Percentiles rank a stretch among this genome's conserved stretches.
These are phyloP conservation scores for Hybognathus amarus DNA, from an alignment of 2,797 vertebrate genomes.

Conservation along the genomic window DNA sequence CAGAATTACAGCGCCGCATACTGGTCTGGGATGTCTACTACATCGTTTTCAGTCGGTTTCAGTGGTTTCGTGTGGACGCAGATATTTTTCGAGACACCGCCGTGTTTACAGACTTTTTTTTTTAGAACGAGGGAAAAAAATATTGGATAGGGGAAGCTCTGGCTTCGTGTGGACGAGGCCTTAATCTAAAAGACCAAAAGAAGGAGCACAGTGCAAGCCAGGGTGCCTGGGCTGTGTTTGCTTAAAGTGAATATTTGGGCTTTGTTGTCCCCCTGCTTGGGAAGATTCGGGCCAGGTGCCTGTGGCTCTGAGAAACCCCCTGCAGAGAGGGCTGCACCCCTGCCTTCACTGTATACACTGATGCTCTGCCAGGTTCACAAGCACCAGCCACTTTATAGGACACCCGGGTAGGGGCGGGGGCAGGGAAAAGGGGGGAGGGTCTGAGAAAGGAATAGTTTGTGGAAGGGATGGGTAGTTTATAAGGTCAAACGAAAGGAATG, in stretches of 20 bases:
- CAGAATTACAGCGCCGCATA: too few species aligned
- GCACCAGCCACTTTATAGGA: slow-evolving; percentile 56
- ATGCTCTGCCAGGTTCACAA: slow-evolving; percentile 65
- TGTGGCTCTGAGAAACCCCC: slow-evolving; percentile 51
- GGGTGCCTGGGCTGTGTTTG: slow-evolving; percentile 5
- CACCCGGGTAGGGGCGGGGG: slow-evolving; percentile 59
- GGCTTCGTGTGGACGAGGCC: too few species aligned
- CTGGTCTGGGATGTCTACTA: too few species aligned
- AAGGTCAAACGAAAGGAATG: background rate
- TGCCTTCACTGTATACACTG: slow-evolving; percentile 30
- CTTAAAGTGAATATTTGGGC: slow-evolving; percentile 42
- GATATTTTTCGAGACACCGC: too few species aligned
- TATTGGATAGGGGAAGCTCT: too few species aligned
- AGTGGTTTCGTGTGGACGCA: too few species aligned
- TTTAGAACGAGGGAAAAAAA: too few species aligned
- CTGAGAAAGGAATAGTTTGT: background rate
- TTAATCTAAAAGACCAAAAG: background rate
- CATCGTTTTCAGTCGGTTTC: too few species aligned
- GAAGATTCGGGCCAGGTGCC: slow-evolving; percentile 35
- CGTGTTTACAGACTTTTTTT: too few species aligned
- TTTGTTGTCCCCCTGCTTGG: slow-evolving; percentile 19
- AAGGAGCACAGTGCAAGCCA: background rate
- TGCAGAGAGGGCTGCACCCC: slow-evolving; percentile 35
- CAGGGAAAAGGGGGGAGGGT: slow-evolving; percentile 4
- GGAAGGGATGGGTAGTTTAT: background rate